Percentiles rank a stretch among this genome's conserved stretches.
These are phyloP conservation scores for Cassiopea andromeda DNA, from an alignment of 30 jellyfish, hydroid and myxozoan species.

Conservation along the genomic window DNA sequence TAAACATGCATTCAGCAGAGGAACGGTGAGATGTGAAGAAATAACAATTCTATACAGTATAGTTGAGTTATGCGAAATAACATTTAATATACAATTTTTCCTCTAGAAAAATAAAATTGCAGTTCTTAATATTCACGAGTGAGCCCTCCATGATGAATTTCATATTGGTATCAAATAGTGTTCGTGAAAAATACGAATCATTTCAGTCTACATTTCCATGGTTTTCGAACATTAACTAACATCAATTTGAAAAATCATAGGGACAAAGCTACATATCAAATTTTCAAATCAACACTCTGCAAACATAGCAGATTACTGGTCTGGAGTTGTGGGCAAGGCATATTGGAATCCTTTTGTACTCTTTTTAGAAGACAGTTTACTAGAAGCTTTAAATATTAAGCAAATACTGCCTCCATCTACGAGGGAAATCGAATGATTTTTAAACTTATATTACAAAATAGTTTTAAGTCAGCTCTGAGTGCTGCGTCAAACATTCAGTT, in stretches of 20 bases:
- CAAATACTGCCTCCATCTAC: not conserved
- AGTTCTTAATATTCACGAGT: not conserved
- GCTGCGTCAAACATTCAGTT: not conserved
- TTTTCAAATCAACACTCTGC: too few relatives aligned
- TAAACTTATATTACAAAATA: not conserved
- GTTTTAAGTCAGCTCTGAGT: not conserved
- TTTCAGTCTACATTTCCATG: too few relatives aligned
- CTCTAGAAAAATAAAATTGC: not conserved
- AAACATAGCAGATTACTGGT: too few relatives aligned
- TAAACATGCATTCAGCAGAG: not conserved
- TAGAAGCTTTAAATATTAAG: too few relatives aligned
- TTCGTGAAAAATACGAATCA: too few relatives aligned
- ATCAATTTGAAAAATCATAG: too few relatives aligned
- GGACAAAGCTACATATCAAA: too few relatives aligned
- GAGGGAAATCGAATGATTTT: not conserved
- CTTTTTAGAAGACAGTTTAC: too few relatives aligned
- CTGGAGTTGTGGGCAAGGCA: too few relatives aligned
- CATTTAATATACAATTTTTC: conserved; percentile 1
- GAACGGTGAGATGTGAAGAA: not conserved
- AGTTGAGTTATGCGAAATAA: not conserved
- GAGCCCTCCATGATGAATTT: not conserved
- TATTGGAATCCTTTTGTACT: too few relatives aligned
- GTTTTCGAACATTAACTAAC: too few relatives aligned
- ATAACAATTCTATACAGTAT: not conserved
- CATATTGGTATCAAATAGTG: too few relatives aligned